Evolutionary conservation across 1,140 invertebrate species (phyloP), one percentile per base, ranked within the genome.

Genomic region (Aphelinus atriplicis): DNA sequence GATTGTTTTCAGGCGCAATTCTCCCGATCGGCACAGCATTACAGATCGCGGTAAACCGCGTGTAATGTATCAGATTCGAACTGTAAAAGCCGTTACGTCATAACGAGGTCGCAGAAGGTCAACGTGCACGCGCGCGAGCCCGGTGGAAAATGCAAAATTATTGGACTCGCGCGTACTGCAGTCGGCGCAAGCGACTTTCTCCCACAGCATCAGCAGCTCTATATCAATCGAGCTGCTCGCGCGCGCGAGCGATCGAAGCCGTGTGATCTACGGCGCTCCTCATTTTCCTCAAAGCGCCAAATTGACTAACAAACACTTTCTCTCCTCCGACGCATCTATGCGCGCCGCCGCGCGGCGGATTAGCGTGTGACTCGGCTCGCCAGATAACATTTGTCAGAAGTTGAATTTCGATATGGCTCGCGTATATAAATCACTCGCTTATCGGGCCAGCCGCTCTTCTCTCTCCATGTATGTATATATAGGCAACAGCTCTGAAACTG

Each of bases 121-220:
- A 65, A 3, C 50, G 43, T 3, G 62, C 9, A 46, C 4, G 51
- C 50, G 43, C 3, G 62, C 9, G 53, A 53, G 51, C 50, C 45
- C 45, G 26, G 55, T 65, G 46, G 71, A 72, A 72, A 64, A 63
- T 72, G 26, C 10, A 65, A 56, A 72, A 65, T 65, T 65, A 57
- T 72, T 63, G 58, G 57, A 46, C 26, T 58, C 48, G 69, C 51
- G 46, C 46, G 10, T 9, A n/a, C n/a, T n/a, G n/a, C n/a, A n/a
- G n/a, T n/a, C n/a, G n/a, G n/a, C n/a, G n/a, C n/a, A n/a, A n/a
- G 7, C 9, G 10, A 71, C 69, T 71, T 71, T 71, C 69, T 71
- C 69, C 46, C 45, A 7, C 60, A 26, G 26, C 26, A 26, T 26
- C 26, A 26, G 26, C 26, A 26, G 26, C 26, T 26, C 26, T 26